Conservation (phyloP, 2,797 vertebrate species). For the Malacoctenus gilli region DNA sequence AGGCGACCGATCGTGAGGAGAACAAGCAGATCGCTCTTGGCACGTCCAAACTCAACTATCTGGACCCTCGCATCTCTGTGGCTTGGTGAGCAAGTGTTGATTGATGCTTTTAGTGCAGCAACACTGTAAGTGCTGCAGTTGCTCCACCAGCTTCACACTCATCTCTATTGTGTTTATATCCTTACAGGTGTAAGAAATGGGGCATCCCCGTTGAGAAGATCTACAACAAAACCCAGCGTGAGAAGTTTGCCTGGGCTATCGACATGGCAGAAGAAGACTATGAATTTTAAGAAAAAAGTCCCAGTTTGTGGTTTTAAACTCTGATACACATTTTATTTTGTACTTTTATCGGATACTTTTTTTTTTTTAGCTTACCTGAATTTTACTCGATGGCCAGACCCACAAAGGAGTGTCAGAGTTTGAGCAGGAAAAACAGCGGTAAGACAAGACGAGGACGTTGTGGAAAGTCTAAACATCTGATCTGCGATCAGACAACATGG, state of each 20-base stretch:
- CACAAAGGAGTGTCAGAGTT: constrained; percentile 58
- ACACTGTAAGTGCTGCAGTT: too few relatives aligned
- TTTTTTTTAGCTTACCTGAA: constrained; percentile 77
- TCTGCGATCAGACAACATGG: constrained; percentile 63
- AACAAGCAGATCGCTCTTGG: constrained; percentile 98
- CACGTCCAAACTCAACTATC: constrained; percentile 98
- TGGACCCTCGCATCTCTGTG: constrained; percentile 96
- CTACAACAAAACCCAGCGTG: constrained; percentile 98
- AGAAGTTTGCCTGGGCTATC: constrained; percentile 98
- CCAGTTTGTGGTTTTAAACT: constrained; percentile 75
- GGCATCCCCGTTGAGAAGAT: constrained; percentile 94
- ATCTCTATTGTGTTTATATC: neutral
- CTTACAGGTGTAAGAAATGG: constrained; percentile 94
- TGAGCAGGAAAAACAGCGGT: constrained; percentile 48
- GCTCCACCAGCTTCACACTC: neutral
- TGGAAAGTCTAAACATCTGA: constrained; percentile 66
- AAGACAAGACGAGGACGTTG: constrained; percentile 47
- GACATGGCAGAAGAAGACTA: constrained; percentile 95
- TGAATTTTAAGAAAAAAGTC: constrained; percentile 92
- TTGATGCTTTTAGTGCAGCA: too few relatives aligned
- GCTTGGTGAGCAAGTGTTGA: constrained; percentile 85
- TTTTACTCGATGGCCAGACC: constrained; percentile 72
- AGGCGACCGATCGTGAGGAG: constrained; percentile 95
- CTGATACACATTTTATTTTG: constrained; percentile 51
- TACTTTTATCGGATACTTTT: constrained; percentile 59